Evolutionary conservation across 2,888 invertebrate species (phyloP), one percentile per base, ranked within the genome.

Genomic region (Diplolepis rosae): DNA sequence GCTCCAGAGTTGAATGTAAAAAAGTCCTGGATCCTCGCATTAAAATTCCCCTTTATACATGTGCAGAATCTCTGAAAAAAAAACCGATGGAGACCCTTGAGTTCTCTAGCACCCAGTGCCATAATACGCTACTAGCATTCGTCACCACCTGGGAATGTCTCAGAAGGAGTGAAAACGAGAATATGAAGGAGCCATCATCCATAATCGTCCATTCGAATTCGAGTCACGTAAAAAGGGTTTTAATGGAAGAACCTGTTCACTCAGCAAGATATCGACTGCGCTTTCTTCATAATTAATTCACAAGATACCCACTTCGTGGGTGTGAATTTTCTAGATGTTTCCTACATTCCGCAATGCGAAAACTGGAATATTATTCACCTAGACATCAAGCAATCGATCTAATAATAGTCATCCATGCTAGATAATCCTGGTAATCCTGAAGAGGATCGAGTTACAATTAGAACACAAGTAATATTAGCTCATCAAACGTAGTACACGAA

Each of bases 121-220:
- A n/a, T n/a, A 18, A 61, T 35, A 56, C 13, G 24, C 35, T 39
- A 13, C 13, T 56, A 77, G 78, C 73, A 79, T 75, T 80, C 50
- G 73, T 50, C 52, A 45, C 50, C 32, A 27, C 52, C 68, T 68
- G 32, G 28, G 54, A 52, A 48, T 32, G 24, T 48, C 51, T 70
- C 48, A 24, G 11, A 42, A 61, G 61, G 61, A 61, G 39, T 24
- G 39, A 42, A 61, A 61, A 61, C 39, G 61, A 35, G 56, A 56
- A 56, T 56, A 39, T 56, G 56, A 61, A 61, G 39, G 61, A 61
- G 52, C 52, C 52, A 39, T 61, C 61, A 27, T 42, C 24, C 15
- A 61, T 61, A 61, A 61, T 61, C 61, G 61, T 9, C 39, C 13
- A 61, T 61, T 61, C 24, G 39, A 39, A 61, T 61, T 39, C 61